Conservation (phyloP, 2,797 vertebrate genomes). For the Gallirallus australis region DNA sequence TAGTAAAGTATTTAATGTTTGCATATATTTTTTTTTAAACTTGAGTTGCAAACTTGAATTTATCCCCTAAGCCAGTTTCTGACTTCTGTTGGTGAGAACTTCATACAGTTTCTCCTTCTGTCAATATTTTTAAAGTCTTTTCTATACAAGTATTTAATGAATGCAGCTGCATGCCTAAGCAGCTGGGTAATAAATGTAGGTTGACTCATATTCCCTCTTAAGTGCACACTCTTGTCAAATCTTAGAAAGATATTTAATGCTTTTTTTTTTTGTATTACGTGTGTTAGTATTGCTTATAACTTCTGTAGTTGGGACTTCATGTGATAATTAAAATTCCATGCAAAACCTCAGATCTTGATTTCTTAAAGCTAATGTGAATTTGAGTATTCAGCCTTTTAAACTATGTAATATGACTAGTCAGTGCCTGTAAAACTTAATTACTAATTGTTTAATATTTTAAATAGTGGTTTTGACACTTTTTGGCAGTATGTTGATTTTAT, state of each 20-base stretch:
- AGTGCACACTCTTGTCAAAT: conserved; percentile 10
- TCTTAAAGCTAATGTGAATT: conserved; percentile 16
- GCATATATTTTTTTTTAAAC: not conserved
- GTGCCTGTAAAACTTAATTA: not conserved
- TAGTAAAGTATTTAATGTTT: not conserved
- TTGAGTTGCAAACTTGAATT: not conserved
- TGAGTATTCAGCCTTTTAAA: not conserved
- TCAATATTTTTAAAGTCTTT: conserved; percentile 36
- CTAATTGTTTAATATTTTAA: not conserved
- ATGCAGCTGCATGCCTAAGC: conserved; percentile 23
- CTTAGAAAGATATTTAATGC: not conserved
- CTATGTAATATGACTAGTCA: not conserved
- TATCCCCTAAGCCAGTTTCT: not conserved
- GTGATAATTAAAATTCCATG: not conserved
- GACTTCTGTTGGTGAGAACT: not conserved
- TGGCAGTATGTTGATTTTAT: not conserved
- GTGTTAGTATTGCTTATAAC: not conserved
- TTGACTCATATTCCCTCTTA: conserved; percentile 9
- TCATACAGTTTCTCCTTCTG: not conserved
- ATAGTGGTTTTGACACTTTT: not conserved
- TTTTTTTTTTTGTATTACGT: not conserved
- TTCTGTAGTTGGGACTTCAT: not conserved
- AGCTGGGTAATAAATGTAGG: not conserved
- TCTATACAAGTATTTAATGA: conserved; percentile 50
- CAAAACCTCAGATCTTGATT: not conserved